Percentiles rank a stretch among this genome's conserved stretches.
Evolutionary conservation across 2,797 vertebrate genomes (phyloP).

Genomic region (Carduelis carduelis): DNA sequence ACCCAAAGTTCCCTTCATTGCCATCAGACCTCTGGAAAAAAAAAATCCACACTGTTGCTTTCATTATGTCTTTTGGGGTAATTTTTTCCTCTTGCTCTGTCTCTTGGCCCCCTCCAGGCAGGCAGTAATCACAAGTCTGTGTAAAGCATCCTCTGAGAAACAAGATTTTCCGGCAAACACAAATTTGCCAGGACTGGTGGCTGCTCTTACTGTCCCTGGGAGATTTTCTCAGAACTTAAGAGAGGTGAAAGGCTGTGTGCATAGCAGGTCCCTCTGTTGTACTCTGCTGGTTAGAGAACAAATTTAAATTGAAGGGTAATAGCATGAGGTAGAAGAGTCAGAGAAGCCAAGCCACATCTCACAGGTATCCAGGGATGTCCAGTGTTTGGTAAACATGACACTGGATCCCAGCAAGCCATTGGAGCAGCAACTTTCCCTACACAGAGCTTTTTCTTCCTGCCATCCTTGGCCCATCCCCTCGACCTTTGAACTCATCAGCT

Average conservation of each 20-base stretch:
- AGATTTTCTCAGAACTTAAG: background rate
- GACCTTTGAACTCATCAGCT: background rate
- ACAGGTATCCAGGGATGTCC: background rate
- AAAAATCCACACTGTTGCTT: background rate
- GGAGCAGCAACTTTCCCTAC: rapidly evolving
- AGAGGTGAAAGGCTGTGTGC: background rate
- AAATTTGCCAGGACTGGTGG: background rate
- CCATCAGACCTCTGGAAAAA: background rate
- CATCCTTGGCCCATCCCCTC: background rate
- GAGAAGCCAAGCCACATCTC: background rate
- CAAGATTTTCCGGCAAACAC: background rate
- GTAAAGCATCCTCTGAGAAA: background rate
- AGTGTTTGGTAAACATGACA: background rate
- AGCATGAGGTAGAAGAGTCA: background rate
- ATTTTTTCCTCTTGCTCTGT: background rate
- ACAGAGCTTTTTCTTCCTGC: background rate
- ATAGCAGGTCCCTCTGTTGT: background rate
- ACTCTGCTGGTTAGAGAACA: background rate
- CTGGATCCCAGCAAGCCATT: background rate
- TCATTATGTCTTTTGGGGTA: background rate
- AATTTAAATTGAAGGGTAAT: background rate
- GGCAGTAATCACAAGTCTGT: background rate
- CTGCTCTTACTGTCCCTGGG: background rate
- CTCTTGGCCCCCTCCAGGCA: background rate
- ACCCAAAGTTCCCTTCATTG: background rate